Evolutionary conservation across 2,888 invertebrate genomes (phyloP), one percentile per base, ranked within the genome.

Genomic region (Flabesymbios commensalis): DNA sequence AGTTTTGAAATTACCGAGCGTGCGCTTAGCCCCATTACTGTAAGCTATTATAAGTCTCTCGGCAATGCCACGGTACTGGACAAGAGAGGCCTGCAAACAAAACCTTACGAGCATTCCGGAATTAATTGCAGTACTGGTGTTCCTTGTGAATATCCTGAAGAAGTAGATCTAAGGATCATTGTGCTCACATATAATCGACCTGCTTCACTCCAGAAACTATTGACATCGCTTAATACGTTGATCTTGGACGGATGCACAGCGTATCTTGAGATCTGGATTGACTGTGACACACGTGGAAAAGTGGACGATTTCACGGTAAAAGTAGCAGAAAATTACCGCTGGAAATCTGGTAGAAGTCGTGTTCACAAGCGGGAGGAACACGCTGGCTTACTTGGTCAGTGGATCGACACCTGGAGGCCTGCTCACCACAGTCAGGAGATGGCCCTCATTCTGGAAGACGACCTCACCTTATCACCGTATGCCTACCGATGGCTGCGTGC

Each of bases 371-470:
- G 68, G 31, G 32, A 54, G 1, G 33, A 39, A 2, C 71, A 70
- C 41, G 68, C 59, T 3, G 70, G 71, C 7, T 56, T 72, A 10
- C 47, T 61, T n/a, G 72, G 71, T 7, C 73, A 73, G 57, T 73
- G 73, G 73, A 49, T 72, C 3, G 47, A 64, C 10, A 74, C 74
- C 0, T 78, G 77, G 78, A 61, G 65, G 26, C 67, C 64, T 14
- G 32, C 42, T 29, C n/a, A 19, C n/a, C 48, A 48, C 17, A 67
- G 65, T n/a, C 59, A 68, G 5, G 77, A 77, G 61, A 69, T 76
- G 22, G 75, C 71, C 1, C 59, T 77, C 0, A 68, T 76, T 24
- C 53, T 77, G 5, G 77, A 77, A 41, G 77, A 77, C 51, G 76
- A 76, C 54, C 28, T 75, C 17, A 65, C 69, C n/a, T 66, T 75